Base-by-base conservation (phyloP, 2,888 invertebrate species). In the Uloborus plumipes region DNA sequence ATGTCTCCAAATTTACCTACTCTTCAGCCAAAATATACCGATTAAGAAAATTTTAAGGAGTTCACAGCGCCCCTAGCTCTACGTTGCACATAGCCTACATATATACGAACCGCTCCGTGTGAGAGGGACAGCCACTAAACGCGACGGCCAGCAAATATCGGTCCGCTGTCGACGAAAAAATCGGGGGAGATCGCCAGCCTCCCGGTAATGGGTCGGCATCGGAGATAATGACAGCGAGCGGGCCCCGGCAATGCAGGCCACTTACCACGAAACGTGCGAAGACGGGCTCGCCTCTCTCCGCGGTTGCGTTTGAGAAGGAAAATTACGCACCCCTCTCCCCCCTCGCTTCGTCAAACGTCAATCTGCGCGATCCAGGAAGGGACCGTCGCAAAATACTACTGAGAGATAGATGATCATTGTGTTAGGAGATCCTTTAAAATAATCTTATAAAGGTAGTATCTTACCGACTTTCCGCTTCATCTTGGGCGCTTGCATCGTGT, bases 221-320 rank as follows among this genome's bases (percentile, higher is more conserved):
- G 18, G 75, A 53, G 75, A 67, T 67, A 67, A 75, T 67, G 75
- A 75, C 75, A 75, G 75, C 67, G 66, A 58, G 67, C 67, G 66
- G 49, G 67, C 61, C 59, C 67, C 75, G 67, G 55, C 75, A 75
- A 47, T 66, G 75, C 16, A 47, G 59, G 75, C 75, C 67, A 75
- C 67, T 75, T 75, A 75, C 75, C 75, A 67, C 58, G 26, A 61
- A 75, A 75, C 66, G 75, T 75, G 67, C 67, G n/a, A 67, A 67
- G 67, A 61, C 7, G 58, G 67, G n/a, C 75, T 66, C 58, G 62
- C 62, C 71, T 72, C 71, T 72, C 55, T 72, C 71, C 39, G 39
- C 39, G 39, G 39, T 39, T 39, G 75, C 75, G 75, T 66, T 74
- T 47, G 22, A 50, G 26, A 51, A 14, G 31, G 67, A 66, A 58